A percentile compares a stretch with the other conserved stretches of the same genome.
Evolutionary conservation across 37 sponge, comb jelly and placozoan genomes (phyloP).

Genomic region (Chondrosia reniformis): DNA sequence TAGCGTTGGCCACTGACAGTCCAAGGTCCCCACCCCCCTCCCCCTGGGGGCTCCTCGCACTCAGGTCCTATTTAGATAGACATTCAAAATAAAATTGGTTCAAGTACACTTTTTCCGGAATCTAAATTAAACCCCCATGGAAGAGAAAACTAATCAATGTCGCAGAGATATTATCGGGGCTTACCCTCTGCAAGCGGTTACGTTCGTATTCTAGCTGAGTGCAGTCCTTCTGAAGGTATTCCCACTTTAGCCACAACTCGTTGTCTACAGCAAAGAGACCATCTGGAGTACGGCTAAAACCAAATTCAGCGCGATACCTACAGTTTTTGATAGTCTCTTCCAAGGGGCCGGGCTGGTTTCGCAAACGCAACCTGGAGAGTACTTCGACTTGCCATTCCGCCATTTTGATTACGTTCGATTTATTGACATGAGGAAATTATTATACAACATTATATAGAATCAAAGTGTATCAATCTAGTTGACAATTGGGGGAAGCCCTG

Average conservation of each 20-base stretch:
- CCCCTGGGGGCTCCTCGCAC: background rate
- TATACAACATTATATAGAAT: too few relatives aligned
- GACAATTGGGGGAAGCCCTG: too few relatives aligned
- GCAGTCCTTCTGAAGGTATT: background rate
- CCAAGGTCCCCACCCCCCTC: background rate
- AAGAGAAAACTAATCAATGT: background rate
- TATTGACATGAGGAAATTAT: too few relatives aligned
- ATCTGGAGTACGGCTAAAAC: too few relatives aligned
- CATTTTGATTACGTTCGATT: too few relatives aligned
- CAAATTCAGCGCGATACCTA: too few relatives aligned
- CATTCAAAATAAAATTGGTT: background rate
- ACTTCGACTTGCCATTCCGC: too few relatives aligned
- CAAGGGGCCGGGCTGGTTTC: too few relatives aligned
- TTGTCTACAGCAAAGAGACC: background rate
- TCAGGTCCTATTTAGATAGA: background rate
- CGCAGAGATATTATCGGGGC: background rate
- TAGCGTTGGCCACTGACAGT: background rate
- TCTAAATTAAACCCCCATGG: background rate
- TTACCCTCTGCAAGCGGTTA: slow-evolving; percentile 3
- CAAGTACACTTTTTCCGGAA: background rate
- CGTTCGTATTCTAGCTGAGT: slow-evolving; percentile 10
- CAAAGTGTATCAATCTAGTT: too few relatives aligned
- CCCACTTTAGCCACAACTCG: slow-evolving; percentile 5
- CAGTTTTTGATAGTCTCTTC: too few relatives aligned
- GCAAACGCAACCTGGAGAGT: too few relatives aligned